Percentiles rank a stretch among this genome's conserved stretches.
These are phyloP conservation scores for Pavo muticus DNA, from an alignment of 2,113 vertebrate genomes.

Conservation along the genomic window DNA sequence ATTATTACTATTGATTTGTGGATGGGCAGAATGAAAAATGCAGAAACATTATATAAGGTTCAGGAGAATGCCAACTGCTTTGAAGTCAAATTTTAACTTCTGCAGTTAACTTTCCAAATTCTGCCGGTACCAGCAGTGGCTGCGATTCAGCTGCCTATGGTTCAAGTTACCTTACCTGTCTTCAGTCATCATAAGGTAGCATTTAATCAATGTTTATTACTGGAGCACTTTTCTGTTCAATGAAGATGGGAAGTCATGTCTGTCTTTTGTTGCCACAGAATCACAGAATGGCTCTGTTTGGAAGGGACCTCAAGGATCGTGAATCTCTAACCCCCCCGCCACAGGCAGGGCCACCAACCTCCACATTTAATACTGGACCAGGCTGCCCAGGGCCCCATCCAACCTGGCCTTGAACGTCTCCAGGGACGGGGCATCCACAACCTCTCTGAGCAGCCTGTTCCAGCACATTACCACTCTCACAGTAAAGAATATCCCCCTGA, in stretches of 20 bases:
- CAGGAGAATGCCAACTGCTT: not conserved
- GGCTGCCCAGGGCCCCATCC: too few species aligned
- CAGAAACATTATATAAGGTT: constrained; percentile 13
- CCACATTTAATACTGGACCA: too few species aligned
- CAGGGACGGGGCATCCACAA: too few species aligned
- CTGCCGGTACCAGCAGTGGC: not conserved
- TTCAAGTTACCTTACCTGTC: not conserved
- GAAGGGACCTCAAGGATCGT: too few species aligned
- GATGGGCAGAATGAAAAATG: constrained; percentile 29
- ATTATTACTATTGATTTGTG: constrained; percentile 52
- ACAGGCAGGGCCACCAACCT: too few species aligned
- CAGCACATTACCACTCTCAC: too few species aligned
- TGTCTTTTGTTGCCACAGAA: not conserved
- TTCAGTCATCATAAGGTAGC: not conserved
- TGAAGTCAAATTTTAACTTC: not conserved
- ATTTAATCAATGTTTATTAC: not conserved
- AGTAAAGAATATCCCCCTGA: too few species aligned
- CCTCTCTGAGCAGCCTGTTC: too few species aligned
- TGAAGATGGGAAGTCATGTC: not conserved
- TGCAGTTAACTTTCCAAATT: constrained; percentile 18
- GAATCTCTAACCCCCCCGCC: too few species aligned
- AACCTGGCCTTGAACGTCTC: too few species aligned
- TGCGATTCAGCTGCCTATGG: not conserved
- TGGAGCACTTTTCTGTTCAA: rapidly evolving
- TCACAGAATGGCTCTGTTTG: too few species aligned